A percentile compares a stretch with the other conserved stretches of the same genome.
Evolutionary conservation across 1,140 invertebrate species (phyloP).

Genomic region (Dufourea novaeangliae): DNA sequence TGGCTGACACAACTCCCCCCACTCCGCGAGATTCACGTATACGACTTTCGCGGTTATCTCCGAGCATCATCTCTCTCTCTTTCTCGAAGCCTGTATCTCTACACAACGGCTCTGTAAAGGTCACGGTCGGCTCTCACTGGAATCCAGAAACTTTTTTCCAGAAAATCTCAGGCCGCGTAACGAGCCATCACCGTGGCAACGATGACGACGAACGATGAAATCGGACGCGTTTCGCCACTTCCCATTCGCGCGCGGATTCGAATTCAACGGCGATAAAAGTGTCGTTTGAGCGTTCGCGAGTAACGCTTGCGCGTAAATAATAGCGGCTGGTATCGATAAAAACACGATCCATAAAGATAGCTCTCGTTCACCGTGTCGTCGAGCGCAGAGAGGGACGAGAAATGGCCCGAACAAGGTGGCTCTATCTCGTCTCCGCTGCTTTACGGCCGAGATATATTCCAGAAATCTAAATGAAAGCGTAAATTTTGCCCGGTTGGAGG

Average conservation of each 20-base stretch:
- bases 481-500: constrained; percentile 14
- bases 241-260: background rate
- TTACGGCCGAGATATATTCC: constrained; percentile 24
- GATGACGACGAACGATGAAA: background rate
- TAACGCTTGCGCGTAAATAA: constrained; percentile 27
- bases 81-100: background rate
- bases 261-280: constrained; percentile 2
- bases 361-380: constrained; percentile 9
- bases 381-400: background rate
- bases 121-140: background rate
- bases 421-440: constrained; percentile 15
- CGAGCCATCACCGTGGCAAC: background rate
- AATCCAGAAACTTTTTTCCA: background rate
- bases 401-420: no score
- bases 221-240: background rate
- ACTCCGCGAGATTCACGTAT: background rate
- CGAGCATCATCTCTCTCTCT: background rate
- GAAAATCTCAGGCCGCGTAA: background rate
- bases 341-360: constrained; percentile 38
- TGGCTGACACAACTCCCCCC: background rate
- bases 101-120: background rate
- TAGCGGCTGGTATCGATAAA: constrained; percentile 16
- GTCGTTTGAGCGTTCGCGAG: constrained; percentile 10
- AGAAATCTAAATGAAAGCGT: constrained; percentile 45
- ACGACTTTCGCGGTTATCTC: background rate